Base-by-base conservation (phyloP, 2,797 vertebrate species). In the Peromyscus aztecus region DNA sequence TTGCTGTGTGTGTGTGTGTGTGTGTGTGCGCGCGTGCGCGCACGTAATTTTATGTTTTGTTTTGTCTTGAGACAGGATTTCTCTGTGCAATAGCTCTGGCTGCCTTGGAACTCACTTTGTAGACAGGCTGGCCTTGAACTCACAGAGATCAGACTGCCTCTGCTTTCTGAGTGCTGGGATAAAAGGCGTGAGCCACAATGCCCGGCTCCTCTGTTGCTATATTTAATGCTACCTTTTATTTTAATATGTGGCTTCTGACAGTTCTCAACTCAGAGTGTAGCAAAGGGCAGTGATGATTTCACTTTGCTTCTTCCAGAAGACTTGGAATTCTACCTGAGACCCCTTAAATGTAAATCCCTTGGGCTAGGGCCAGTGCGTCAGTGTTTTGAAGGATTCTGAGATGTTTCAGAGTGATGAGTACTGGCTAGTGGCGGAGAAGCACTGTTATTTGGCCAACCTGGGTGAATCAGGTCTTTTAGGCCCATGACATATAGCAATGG, bases 141-240 rank as follows among this genome's bases (percentile, higher is more conserved):
- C 52, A 52, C 52, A 52, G 49, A 49, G 49, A 49, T 12, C 49
- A 49, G 11, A 29, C 27, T 65, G 63, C 63, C 27, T 65, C 10
- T 29, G 63, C 27, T 10, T 29, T 24, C 24, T 29, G 27, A 65
- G 63, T 65, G 63, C 27, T 65, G 24, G 27, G 27, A 65, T 10
- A 11, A 65, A 29, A 65, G 63, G 63, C 4, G 0, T 65, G 63
- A 29, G 27, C 1, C 63, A 29, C 24, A 24, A 63, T 29, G 27
- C 10, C 63, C 10, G 1, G 11, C 63, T 65, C 52, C 59, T 61
- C 59, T 88, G 65, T 93, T 84, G 65, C n/a, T 34, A 49, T 65
- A 80, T 57, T 94, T 84, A 13, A 21, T 55, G 24, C 21, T 84
- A n/a, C 88, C 57, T 34, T 90, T 95, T 92, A 88, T 93, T 97